phyloP scores from a whole-genome alignment of 2,888 invertebrate genomes.

The Apotomis capreana region DNA sequence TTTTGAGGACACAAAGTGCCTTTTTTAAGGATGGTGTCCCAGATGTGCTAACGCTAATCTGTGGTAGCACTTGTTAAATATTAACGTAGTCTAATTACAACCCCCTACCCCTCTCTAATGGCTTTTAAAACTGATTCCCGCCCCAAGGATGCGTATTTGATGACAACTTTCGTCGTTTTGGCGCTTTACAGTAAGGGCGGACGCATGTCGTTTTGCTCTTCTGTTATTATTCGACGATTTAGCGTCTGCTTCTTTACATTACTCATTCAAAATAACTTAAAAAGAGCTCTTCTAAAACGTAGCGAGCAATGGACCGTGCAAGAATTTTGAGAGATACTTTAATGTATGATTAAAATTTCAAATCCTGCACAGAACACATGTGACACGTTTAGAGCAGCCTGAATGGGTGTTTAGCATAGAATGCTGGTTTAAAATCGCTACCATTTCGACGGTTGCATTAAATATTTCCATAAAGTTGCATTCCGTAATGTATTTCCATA shows the following conservation, averaged over 20 bases:
- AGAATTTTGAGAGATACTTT: neutral
- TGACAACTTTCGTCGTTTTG: constrained; percentile 77
- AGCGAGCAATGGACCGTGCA: constrained; percentile 2
- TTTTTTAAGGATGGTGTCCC: constrained; percentile 78
- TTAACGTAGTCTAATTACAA: constrained; percentile 82
- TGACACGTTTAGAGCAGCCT: constrained; percentile 39
- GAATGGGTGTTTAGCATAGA: constrained; percentile 38
- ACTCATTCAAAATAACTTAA: neutral
- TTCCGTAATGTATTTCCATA: constrained; percentile 33
- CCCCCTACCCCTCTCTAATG: constrained; percentile 73
- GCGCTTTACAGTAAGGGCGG: constrained; percentile 55
- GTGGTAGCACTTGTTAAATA: constrained; percentile 81
- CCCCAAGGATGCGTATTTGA: constrained; percentile 82
- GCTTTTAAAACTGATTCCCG: constrained; percentile 83
- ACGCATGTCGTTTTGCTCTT: constrained; percentile 18
- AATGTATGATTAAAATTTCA: constrained; percentile 18
- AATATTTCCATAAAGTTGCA: constrained; percentile 26
- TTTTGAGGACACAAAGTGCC: constrained; percentile 74
- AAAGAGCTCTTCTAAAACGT: neutral
- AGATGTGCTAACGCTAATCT: constrained; percentile 77
- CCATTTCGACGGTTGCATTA: constrained; percentile 19
- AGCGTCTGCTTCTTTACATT: constrained; percentile 20
- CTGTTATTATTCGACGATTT: constrained; percentile 33
- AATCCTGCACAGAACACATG: constrained; percentile 36
- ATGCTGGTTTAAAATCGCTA: constrained; percentile 28